Evolutionary conservation across 2,113 vertebrate species (phyloP).

Genomic region (Pogonocichla stellata): DNA sequence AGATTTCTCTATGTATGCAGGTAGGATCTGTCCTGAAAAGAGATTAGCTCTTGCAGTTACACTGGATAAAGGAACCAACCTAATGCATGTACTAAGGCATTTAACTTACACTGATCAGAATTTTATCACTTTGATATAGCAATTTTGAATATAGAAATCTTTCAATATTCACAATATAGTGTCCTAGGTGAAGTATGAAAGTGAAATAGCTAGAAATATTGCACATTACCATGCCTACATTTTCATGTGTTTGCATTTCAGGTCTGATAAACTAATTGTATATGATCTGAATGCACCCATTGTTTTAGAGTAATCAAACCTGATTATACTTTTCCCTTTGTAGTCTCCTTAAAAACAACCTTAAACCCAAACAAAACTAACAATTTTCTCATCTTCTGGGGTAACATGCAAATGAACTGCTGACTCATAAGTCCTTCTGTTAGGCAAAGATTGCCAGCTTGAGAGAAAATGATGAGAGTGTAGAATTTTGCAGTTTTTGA

Average conservation of each 20-base stretch:
- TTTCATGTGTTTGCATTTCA: not conserved
- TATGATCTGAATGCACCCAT: not conserved
- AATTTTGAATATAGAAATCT: not conserved
- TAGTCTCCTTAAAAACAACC: not conserved
- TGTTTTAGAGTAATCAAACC: conserved; percentile 21
- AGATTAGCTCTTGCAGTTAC: not conserved
- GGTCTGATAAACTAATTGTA: not conserved
- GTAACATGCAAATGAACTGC: conserved; percentile 4
- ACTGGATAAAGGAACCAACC: not conserved
- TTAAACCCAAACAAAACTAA: conserved; percentile 14
- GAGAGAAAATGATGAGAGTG: not conserved
- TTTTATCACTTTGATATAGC: not conserved
- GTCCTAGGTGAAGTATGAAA: not conserved
- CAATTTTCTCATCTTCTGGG: not conserved
- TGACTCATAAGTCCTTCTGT: not conserved
- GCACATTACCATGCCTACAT: not conserved
- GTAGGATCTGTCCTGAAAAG: not conserved
- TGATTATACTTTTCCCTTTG: conserved; percentile 3
- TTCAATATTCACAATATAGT: not conserved
- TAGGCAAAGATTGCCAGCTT: not conserved
- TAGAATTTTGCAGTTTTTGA: not conserved
- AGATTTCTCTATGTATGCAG: not conserved
- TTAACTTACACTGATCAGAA: not conserved
- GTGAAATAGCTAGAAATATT: not conserved
- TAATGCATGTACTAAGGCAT: not conserved